Conservation (phyloP, 2,113 vertebrate genomes). For the Otus sunia region DNA sequence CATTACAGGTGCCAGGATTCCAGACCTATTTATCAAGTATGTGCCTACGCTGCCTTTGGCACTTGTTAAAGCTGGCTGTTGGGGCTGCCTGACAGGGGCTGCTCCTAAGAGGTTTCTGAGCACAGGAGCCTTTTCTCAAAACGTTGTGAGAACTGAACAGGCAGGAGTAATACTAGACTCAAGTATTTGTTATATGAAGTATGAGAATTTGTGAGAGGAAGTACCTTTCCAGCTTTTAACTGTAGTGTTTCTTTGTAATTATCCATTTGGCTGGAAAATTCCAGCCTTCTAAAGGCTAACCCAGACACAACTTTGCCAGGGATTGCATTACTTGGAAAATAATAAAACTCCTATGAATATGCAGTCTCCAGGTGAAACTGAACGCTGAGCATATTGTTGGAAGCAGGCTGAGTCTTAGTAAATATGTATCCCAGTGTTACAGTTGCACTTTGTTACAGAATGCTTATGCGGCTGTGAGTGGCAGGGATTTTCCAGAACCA, state of each 20-base stretch:
- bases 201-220: not conserved
- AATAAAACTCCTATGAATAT: not conserved
- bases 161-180: not conserved
- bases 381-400: not conserved
- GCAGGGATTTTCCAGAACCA: not conserved
- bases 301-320: slow-evolving; percentile 11
- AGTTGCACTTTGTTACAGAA: not conserved
- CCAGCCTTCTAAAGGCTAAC: not conserved
- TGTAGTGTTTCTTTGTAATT: not conserved
- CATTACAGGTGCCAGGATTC: not conserved
- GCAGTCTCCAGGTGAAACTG: not conserved
- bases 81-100: not conserved
- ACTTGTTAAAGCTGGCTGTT: not conserved
- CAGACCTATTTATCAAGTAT: not conserved
- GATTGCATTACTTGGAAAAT: slow-evolving; percentile 25
- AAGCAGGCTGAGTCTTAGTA: not conserved
- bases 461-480: not conserved
- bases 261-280: slow-evolving; percentile 34
- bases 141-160: not conserved
- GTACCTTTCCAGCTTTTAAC: slow-evolving; percentile 12
- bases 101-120: not conserved
- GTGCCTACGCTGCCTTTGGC: not conserved
- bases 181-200: not conserved
- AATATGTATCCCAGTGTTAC: not conserved
- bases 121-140: not conserved